Conservation (phyloP, 1,140 invertebrate species). For the Zaprionus vittiger region DNA sequence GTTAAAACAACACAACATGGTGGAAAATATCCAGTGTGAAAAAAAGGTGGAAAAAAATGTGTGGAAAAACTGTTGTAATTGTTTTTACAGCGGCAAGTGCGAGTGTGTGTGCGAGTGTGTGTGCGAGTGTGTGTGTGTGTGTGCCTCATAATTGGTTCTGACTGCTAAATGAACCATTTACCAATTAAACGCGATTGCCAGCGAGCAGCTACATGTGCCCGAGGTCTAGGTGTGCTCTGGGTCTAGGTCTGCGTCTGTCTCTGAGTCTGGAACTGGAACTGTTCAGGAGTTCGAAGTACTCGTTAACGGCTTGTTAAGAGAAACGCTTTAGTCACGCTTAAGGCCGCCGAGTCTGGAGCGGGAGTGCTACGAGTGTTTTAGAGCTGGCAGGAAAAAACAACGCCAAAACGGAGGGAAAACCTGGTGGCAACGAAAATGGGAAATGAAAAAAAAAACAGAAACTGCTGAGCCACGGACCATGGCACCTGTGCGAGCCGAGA, state of each 20-base stretch:
- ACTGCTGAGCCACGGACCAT: constrained; percentile 69
- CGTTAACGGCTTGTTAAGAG: constrained; percentile 62
- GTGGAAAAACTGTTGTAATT: constrained; percentile 76
- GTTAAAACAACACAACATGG: constrained; percentile 49
- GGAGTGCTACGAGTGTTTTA: constrained; percentile 10
- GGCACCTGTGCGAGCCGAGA: constrained; percentile 51
- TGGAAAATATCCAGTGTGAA: constrained; percentile 21
- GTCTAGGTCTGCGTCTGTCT: not conserved
- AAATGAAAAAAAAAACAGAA: constrained; percentile 47
- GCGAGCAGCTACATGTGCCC: constrained; percentile 38
- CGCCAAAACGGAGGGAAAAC: constrained; percentile 1
- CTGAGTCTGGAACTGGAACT: not conserved
- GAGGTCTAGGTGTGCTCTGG: not conserved
- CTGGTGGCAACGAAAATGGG: constrained; percentile 1
- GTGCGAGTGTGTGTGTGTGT: constrained; percentile 36
- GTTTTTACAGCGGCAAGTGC: constrained; percentile 63
- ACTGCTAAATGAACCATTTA: constrained; percentile 83
- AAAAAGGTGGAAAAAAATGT: constrained; percentile 12
- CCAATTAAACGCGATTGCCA: constrained; percentile 79
- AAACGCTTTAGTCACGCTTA: constrained; percentile 75
- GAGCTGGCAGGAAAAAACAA: constrained; percentile 26
- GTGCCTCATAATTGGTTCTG: constrained; percentile 73
- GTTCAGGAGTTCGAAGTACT: constrained; percentile 30
- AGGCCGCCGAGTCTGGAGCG: constrained; percentile 32
- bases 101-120: constrained; percentile 26